Base-by-base conservation (phyloP, 2,888 invertebrate genomes). In the Ochropacha duplaris region DNA sequence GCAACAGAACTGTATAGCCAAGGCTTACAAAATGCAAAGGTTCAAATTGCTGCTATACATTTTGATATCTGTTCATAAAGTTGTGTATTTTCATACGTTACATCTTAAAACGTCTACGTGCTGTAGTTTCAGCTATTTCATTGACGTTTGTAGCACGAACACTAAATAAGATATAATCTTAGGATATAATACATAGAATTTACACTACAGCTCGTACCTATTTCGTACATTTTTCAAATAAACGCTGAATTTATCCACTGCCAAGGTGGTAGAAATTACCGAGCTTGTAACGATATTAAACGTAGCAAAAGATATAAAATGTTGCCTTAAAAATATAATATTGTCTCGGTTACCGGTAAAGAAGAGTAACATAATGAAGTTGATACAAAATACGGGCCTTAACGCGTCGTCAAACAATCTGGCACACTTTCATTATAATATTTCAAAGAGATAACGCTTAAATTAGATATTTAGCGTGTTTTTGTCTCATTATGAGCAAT, bases 351-450 rank as follows among this genome's bases (percentile, higher is more conserved):
- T 31, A 31, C 52, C 16, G 51, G 31, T 31, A 31, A 28, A 50
- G 9, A 44, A 44, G 22, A 19, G 19, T 31, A 34, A 49, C 28
- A 36, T 39, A 36, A 54, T 57, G 55, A 50, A 58, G 54, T 50
- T 49, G 36, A 28, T 28, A 49, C 65, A 65, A 28, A 22, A 52
- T 51, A 28, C 28, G 16, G 9, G 51, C 28, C 31, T 52, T 22
- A 31, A 31, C 12, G 44, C 34, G 14, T 34, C 22, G 19, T 31
- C 31, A 31, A 22, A 52, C 1, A 12, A 22, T 14, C 44, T 44
- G 44, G 16, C 19, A 9, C 5, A 44, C 16, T 19, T 44, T 44
- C 44, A 9, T 44, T 19, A 44, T 44, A 9, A n/a, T 44, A 11
- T 14, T 36, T 36, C 14, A 14, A 36, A 14, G 9, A 9, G 31